Evolutionary conservation across 2,888 invertebrate species (phyloP).

Genomic region (Synanthedon tipuliformis): DNA sequence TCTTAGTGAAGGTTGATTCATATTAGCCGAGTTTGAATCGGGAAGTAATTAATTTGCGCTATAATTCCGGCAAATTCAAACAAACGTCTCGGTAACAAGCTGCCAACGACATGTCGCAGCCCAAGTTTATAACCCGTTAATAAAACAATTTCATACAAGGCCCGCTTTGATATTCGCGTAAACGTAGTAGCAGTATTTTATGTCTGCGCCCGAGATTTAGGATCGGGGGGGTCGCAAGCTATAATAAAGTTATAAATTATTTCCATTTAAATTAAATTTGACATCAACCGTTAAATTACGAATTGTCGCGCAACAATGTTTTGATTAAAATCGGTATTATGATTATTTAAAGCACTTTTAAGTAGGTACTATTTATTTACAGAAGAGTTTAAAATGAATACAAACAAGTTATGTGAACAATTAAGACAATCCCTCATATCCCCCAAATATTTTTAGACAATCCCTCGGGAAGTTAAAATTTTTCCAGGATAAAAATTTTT

Average conservation of each 20-base stretch:
- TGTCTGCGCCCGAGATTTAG: slow-evolving; percentile 54
- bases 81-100: slow-evolving; percentile 52
- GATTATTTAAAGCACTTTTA: slow-evolving; percentile 5
- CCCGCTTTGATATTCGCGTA: slow-evolving; percentile 31
- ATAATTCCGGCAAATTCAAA: slow-evolving; percentile 44
- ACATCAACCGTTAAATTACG: slow-evolving; percentile 52
- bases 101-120: slow-evolving; percentile 54
- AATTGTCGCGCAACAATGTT: slow-evolving; percentile 40
- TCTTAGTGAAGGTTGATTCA: too few species aligned
- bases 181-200: slow-evolving; percentile 56
- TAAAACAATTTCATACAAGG: slow-evolving; percentile 65
- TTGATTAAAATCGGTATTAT: slow-evolving; percentile 44
- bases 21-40: slow-evolving; percentile 24
- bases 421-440: too few species aligned
- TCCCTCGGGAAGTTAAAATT: too few species aligned
- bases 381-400: too few species aligned
- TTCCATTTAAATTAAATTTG: slow-evolving; percentile 68
- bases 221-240: slow-evolving; percentile 45
- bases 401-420: too few species aligned
- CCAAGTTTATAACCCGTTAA: slow-evolving; percentile 64
- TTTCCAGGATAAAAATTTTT: too few species aligned
- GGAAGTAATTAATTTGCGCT: slow-evolving; percentile 55
- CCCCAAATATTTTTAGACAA: too few species aligned
- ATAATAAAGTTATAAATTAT: slow-evolving; percentile 67
- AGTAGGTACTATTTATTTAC: too few species aligned